Conservation (phyloP, 2,888 invertebrate genomes). For the Penaeus monodon region DNA sequence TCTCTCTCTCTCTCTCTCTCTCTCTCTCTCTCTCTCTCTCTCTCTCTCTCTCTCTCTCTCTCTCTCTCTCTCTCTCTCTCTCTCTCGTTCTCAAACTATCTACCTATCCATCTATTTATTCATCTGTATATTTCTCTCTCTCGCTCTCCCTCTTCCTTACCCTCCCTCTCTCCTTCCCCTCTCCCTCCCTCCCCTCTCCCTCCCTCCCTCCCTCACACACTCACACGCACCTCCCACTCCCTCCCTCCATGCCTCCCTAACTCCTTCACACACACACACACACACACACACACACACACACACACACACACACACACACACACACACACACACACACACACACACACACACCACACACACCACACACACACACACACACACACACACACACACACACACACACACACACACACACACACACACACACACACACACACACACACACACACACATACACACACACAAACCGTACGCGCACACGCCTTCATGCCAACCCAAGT, state of each 20-base stretch:
- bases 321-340: too few relatives aligned
- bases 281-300: rapidly evolving
- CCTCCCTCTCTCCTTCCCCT: neutral
- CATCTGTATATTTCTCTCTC: neutral
- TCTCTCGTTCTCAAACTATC: neutral
- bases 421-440: too few relatives aligned
- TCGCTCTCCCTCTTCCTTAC: neutral
- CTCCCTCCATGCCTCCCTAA: neutral
- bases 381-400: neutral
- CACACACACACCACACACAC: too few relatives aligned
- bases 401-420: neutral
- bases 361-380: neutral
- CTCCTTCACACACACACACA: neutral
- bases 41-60: neutral
- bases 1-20: neutral
- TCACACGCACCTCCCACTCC: neutral
- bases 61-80: neutral
- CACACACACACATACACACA: neutral
- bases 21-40: neutral
- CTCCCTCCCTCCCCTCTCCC: neutral
- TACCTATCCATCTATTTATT: neutral
- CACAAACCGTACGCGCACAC: too few relatives aligned
- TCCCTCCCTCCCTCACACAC: neutral
- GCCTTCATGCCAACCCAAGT: too few relatives aligned
- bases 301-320: neutral